A percentile compares a stretch with the other conserved stretches of the same genome.
Evolutionary conservation across 2,797 vertebrate genomes (phyloP).

Genomic region (Smutsia gigantea): DNA sequence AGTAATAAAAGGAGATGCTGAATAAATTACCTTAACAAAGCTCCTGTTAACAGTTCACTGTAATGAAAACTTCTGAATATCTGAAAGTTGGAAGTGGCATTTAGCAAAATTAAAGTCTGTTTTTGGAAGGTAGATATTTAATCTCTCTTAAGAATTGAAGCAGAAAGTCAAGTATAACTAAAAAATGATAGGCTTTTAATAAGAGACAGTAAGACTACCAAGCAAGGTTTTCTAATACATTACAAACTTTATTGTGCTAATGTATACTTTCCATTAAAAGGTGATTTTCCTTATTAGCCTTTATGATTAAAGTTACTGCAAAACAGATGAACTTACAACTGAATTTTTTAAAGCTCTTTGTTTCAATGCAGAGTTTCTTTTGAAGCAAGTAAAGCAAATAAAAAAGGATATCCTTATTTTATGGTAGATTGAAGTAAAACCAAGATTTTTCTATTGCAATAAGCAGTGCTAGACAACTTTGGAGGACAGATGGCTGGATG

Average conservation of each 20-base stretch:
- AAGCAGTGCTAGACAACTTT: neutral
- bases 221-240: neutral
- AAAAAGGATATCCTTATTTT: neutral
- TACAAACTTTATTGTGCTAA: slow-evolving; percentile 12
- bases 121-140: slow-evolving; percentile 7
- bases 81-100: slow-evolving; percentile 21
- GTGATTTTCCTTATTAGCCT: neutral
- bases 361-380: slow-evolving; percentile 35
- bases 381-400: neutral
- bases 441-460: neutral
- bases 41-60: neutral
- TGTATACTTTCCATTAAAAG: slow-evolving; percentile 17
- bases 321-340: slow-evolving; percentile 20
- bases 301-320: slow-evolving; percentile 21
- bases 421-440: neutral
- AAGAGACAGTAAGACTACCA: neutral
- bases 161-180: neutral
- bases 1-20: neutral
- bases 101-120: slow-evolving; percentile 29
- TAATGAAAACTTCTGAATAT: slow-evolving; percentile 34
- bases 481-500: neutral
- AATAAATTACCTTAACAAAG: neutral
- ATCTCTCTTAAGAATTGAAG: neutral
- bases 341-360: slow-evolving; percentile 1
- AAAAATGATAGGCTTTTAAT: slow-evolving; percentile 39